These are phyloP conservation scores for Zapus hudsonius DNA, from an alignment of 2,113 vertebrate species.

Conservation along the genomic window DNA sequence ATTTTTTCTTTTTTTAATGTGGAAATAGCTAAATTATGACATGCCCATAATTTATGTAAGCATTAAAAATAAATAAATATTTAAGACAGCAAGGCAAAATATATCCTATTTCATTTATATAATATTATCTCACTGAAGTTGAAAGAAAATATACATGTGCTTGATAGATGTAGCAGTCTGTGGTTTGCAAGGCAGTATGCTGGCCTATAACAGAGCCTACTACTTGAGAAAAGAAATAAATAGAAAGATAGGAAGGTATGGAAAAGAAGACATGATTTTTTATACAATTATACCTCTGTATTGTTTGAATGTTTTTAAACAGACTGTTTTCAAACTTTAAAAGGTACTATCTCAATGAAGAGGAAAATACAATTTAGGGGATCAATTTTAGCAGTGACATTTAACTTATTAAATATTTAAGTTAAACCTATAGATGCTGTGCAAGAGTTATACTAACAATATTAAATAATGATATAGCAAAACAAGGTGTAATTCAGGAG, in stretches of 20 bases:
- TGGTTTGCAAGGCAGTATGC: not conserved
- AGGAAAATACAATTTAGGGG: constrained; percentile 39
- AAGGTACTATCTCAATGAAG: constrained; percentile 27
- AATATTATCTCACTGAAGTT: constrained; percentile 6
- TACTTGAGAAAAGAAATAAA: not conserved
- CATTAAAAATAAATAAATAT: constrained; percentile 53
- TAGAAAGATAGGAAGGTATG: not conserved
- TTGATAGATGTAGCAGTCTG: not conserved
- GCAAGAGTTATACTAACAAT: constrained; percentile 63
- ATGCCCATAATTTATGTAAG: constrained; percentile 10
- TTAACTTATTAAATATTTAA: constrained; percentile 55
- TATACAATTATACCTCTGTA: not conserved
- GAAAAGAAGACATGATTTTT: constrained; percentile 30
- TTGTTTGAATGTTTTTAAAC: constrained; percentile 20
- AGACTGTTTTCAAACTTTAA: constrained; percentile 22
- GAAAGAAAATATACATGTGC: not conserved
- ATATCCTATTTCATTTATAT: constrained; percentile 25
- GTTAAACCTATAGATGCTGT: constrained; percentile 62
- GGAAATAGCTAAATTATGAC: constrained; percentile 48
- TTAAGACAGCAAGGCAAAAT: constrained; percentile 29
- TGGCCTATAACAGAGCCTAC: not conserved
- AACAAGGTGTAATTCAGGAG: constrained; percentile 3
- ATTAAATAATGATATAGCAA: constrained; percentile 56
- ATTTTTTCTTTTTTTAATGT: constrained; percentile 30
- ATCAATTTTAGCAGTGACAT: not conserved